Conservation (phyloP, 2,797 vertebrate genomes). For the Eulemur rubriventer region DNA sequence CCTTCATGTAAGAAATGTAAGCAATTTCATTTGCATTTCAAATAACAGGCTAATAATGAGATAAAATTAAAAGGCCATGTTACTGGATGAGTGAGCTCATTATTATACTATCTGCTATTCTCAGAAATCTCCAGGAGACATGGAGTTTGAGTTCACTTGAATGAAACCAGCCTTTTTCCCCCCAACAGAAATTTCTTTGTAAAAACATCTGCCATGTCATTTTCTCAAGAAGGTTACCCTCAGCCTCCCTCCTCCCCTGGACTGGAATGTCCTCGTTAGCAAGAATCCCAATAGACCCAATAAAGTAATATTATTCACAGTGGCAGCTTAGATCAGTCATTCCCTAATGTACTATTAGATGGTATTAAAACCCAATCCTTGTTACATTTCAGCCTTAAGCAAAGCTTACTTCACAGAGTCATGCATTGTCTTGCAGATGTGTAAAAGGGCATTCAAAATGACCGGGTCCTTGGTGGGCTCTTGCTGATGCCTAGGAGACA, state of each 20-base stretch:
- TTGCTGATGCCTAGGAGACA: conserved; percentile 91
- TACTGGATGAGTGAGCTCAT: not conserved
- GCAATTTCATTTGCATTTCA: conserved; percentile 18
- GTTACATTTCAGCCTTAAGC: not conserved
- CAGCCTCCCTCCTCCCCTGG: not conserved
- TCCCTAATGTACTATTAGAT: not conserved
- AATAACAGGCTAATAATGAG: not conserved
- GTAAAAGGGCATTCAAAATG: conserved; percentile 96
- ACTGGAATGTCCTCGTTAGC: not conserved
- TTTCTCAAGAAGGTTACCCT: conserved; percentile 21
- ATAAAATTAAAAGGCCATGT: not conserved
- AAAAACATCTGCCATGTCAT: conserved; percentile 38
- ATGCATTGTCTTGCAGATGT: conserved; percentile 98
- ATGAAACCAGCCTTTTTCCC: not conserved
- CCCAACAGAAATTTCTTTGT: not conserved
- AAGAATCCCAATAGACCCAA: not conserved
- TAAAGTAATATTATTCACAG: not conserved
- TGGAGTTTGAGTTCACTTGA: not conserved
- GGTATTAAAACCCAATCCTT: not conserved
- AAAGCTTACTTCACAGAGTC: conserved; percentile 96
- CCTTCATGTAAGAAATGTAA: not conserved
- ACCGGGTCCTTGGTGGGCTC: conserved; percentile 96
- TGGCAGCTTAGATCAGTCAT: not conserved
- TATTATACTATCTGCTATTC: not conserved
- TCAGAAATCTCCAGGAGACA: conserved; percentile 39